Base-by-base conservation (phyloP, 2,888 invertebrate species). In the Rotaria magnacalcarata region DNA sequence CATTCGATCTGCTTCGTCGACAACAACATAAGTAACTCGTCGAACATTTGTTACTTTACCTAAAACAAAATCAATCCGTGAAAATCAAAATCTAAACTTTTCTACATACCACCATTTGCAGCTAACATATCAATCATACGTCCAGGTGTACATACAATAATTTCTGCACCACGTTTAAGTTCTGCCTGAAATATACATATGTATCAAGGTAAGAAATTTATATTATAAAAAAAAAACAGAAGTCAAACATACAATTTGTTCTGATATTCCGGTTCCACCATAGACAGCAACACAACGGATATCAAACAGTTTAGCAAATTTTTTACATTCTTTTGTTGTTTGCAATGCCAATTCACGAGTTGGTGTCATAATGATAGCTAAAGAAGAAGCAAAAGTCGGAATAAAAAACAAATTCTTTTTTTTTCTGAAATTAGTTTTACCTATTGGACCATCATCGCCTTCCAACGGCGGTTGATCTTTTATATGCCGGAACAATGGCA, bases 71-170 rank as follows among this genome's bases (percentile, higher is more conserved):
- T 67, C 86, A 54, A n/a, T 50, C 24, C 11, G 24, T 54, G 16
- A 85, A 34, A 54, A 24, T 54, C 3, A 11, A 41, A 60, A 84
- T 2, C 10, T 6, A 24, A 85, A 84, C 5, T 19, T 34, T 2
- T 43, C 80, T 47, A 11, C 80, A 47, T 80, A 80, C 80, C 80
- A 84, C 95, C 96, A 91, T 99, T 99, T 0, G 98, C 99, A 0
- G 98, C 96, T 88, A 99, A 91, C 97, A 99, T 98, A 92, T 99
- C 99, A 87, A 99, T 99, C 99, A 99, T 99, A 84, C 99, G 93
- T 0, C 99, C 99, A 0, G 99, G 99, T 0, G 99, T 99, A 90
- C 99, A 99, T 0, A 99, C 98, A 88, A 99, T 96, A 88, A 99
- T 96, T 92, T 98, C 97, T 0, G 97, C 96, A 7, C 97, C 98